Base-by-base conservation (phyloP, 2,797 vertebrate genomes). In the Tamandua tetradactyla region DNA sequence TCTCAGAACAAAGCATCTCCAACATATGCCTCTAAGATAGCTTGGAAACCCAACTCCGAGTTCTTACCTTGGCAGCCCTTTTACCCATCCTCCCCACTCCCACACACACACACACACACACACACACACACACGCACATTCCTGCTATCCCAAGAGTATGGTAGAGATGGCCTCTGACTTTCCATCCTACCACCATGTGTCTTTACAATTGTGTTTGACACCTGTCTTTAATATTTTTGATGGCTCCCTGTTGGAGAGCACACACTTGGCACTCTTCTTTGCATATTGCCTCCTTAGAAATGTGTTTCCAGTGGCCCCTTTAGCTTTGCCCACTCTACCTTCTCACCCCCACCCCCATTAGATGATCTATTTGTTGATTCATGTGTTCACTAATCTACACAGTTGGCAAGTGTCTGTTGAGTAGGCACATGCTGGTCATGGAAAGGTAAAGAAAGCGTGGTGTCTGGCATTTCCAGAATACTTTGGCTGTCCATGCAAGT, bases 401-500 rank as follows among this genome's bases (percentile, higher is more conserved):
- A 0, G 23, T n/a, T 23, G 59, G 37, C 20, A 0, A 9, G 42
- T 7, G 44, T 42, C 18, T 10, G 2, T 8, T 2, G 22, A 22
- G 8, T 13, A 2, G 81, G 47, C 5, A 17, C 1, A 1, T 0
- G 0, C 1, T 7, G 61, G n/a, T 40, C 61, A 9, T 5, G 5
- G 78, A 35, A 9, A 22, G 74, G 49, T 17, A 10, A 23, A 14
- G 17, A 4, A 5, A 14, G 35, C 23, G 0, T 3, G 20, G 25
- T 3, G 7, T 15, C 23, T 6, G 2, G 71, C 7, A 10, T 44
- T 27, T 42, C 18, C 14, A 0, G 1, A 42, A 4, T 17, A 0
- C 30, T 0, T 15, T 1, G 0, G 20, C 18, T 18, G 42, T 1
- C 37, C 0, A 0, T 42, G 37, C 44, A 0, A 0, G 0, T 2